Percentiles rank a stretch among this genome's conserved stretches.
These are phyloP conservation scores for Progne subis DNA, from an alignment of 2,113 vertebrate genomes.

Conservation along the genomic window DNA sequence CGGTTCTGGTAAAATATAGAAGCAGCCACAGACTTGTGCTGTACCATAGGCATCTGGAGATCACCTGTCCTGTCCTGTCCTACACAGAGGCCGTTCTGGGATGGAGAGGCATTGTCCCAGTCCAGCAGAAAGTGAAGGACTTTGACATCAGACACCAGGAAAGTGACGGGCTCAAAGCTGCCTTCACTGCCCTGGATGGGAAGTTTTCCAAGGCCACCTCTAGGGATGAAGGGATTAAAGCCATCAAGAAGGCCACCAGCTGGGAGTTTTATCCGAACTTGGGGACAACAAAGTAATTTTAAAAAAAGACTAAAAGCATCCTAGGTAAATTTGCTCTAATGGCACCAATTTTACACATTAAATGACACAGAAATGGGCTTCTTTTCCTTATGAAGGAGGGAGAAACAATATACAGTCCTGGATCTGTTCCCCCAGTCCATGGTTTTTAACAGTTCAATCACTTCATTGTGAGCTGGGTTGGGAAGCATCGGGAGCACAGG, in stretches of 20 bases:
- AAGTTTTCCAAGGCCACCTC: background rate
- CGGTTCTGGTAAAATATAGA: background rate
- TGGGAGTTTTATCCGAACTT: background rate
- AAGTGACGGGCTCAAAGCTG: background rate
- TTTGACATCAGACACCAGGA: fast-evolving
- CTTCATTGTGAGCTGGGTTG: background rate
- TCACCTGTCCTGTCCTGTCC: background rate
- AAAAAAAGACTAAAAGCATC: background rate
- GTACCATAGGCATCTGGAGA: background rate
- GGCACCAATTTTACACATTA: background rate
- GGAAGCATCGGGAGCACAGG: background rate
- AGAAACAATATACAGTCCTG: background rate
- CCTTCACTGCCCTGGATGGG: fast-evolving
- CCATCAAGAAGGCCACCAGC: background rate
- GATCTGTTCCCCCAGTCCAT: background rate
- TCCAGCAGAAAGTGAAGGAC: background rate
- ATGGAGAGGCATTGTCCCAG: background rate
- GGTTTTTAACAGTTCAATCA: background rate
- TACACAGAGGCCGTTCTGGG: background rate
- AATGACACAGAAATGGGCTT: background rate
- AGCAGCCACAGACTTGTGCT: background rate
- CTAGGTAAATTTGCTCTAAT: background rate
- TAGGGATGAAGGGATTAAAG: background rate
- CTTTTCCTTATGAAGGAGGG: background rate
- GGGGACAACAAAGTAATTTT: background rate